Conservation (phyloP, 2,113 vertebrate species). For the Pachyramphus minor region DNA sequence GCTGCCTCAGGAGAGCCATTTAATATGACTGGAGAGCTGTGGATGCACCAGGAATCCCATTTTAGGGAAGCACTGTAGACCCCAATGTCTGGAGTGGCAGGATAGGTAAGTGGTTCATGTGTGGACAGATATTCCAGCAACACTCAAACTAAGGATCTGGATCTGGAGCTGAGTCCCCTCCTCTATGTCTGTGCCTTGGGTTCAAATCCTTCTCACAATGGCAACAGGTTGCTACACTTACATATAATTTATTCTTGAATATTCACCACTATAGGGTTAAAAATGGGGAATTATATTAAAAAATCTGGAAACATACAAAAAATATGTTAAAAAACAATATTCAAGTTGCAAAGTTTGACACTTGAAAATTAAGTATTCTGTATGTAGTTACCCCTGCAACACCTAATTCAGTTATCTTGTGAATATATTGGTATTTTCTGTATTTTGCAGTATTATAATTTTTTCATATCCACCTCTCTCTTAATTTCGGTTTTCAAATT, state of each 20-base stretch:
- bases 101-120: fast-evolving
- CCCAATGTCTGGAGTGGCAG: background rate
- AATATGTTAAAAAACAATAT: background rate
- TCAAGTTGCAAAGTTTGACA: background rate
- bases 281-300: background rate
- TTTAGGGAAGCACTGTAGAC: background rate
- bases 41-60: background rate
- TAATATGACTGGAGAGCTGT: background rate
- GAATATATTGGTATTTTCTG: background rate
- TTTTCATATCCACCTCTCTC: background rate
- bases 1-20: background rate
- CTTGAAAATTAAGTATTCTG: background rate
- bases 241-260: background rate
- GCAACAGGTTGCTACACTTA: background rate
- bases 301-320: fast-evolving
- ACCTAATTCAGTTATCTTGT: background rate
- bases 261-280: background rate
- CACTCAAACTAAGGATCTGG: background rate
- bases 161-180: background rate
- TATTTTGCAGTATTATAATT: background rate
- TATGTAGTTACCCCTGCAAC: background rate
- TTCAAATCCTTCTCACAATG: background rate
- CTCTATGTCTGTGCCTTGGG: background rate
- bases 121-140: background rate
- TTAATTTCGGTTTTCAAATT: background rate